Evolutionary conservation across 1,140 invertebrate genomes (phyloP), one percentile per base, ranked within the genome.

Genomic region (Pectinophora gossypiella): DNA sequence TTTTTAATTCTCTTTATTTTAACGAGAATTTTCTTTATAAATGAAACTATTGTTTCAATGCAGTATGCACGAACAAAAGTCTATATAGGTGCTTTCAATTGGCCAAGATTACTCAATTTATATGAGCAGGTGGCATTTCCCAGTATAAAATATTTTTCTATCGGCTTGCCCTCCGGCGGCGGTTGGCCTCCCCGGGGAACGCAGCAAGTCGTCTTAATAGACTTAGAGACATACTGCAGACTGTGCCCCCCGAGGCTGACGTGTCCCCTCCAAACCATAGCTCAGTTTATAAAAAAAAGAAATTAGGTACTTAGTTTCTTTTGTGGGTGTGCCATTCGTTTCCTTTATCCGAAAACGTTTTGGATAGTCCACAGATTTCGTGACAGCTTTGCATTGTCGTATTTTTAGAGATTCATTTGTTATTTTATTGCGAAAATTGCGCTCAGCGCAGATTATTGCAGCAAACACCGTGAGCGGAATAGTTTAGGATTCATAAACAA

Each of bases 141-240:
- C 72, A 82, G 63, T 64, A 68, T 67, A 64, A 78, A 79, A 76
- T 78, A 72, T 80, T 83, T 78, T 70, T 72, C 67, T 80, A 79
- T 76, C 68, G 65, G 63, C 54, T 69, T 68, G 59, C 69, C 72
- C 68, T 59, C 58, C 47, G 68, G 66, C 76, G 68, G 42, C n/a
- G n/a, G n/a, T n/a, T n/a, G 40, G 50, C 27, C 49, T 64, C 75
- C 73, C 73, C 50, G 19, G 68, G 58, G 77, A 61, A 60, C 53
- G 58, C 48, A 68, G 71, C 70, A 73, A 82, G 76, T 85, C 76
- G 72, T 80, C 82, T 82, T 85, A 85, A 85, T 83, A 80, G 79
- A 83, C 78, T 85, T 85, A 82, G 64, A 73, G 69, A 81, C 74
- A 68, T 71, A 67, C 67, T 67, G 71, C 63, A 69, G 70, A 67